A percentile compares a stretch with the other conserved stretches of the same genome.
Evolutionary conservation across 1,140 invertebrate genomes (phyloP).

Genomic region (Phocides pigmalion): DNA sequence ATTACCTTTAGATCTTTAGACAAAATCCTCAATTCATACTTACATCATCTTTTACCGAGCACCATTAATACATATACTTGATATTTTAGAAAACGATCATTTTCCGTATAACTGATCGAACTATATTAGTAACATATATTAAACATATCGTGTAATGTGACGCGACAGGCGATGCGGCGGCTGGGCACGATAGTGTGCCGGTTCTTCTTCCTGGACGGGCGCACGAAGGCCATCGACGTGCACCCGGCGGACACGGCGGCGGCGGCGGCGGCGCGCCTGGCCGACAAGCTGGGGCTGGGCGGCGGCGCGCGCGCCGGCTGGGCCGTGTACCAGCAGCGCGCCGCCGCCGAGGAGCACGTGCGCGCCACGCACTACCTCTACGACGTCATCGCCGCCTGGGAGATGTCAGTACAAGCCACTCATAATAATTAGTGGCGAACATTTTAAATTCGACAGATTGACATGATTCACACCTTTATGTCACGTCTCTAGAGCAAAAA

Average conservation of each 20-base stretch:
- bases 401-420: constrained; percentile 75
- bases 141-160: too few relatives aligned
- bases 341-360: constrained; percentile 95
- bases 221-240: constrained; percentile 97
- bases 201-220: constrained; percentile 97
- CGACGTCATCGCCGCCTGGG: constrained; percentile 96
- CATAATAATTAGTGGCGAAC: too few relatives aligned
- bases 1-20: too few relatives aligned
- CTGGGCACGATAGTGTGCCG: constrained; percentile 96
- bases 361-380: constrained; percentile 96
- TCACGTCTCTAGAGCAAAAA: too few relatives aligned
- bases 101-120: too few relatives aligned
- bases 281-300: constrained; percentile 93
- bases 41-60: too few relatives aligned
- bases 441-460: too few relatives aligned
- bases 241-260: constrained; percentile 97
- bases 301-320: constrained; percentile 92
- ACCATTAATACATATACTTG: too few relatives aligned
- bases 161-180: constrained; percentile 91
- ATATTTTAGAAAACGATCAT: too few relatives aligned
- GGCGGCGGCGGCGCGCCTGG: constrained; percentile 94
- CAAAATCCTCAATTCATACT: too few relatives aligned
- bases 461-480: too few relatives aligned
- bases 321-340: constrained; percentile 95
- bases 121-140: too few relatives aligned